Base-by-base conservation (phyloP, 2,797 vertebrate species). In the Hapalemur alaotrensis region DNA sequence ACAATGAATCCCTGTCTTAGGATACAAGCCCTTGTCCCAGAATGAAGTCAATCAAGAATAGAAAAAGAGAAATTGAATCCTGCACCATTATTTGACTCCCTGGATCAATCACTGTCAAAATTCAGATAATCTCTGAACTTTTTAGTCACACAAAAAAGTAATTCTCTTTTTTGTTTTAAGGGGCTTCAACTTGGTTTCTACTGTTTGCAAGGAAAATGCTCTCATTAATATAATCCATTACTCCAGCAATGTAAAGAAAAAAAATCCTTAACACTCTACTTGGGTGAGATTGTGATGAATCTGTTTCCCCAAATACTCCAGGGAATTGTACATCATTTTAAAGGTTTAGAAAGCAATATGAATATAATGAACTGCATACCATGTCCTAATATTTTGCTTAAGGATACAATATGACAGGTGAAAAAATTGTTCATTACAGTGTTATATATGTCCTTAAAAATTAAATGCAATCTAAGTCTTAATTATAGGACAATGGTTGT, bases 321-420 rank as follows among this genome's bases (percentile, higher is more conserved):
- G 65, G 72, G 67, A 3, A 52, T 65, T 85, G 8, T 88, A 75
- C 59, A 76, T 89, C n/a, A 76, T 81, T 91, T 78, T 57, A 89
- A 78, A 52, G 25, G 0, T 85, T 89, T 93, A 48, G 35, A 93
- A 80, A 96, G n/a, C 25, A 91, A 78, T 83, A 52, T 61, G 35
- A 54, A 70, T 57, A 54, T 63, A 76, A 91, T 70, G 46, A 84
- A 50, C 38, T 67, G 57, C 18, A 76, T 76, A 46, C 12, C 30
- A 82, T 43, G 18, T 61, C n/a, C 41, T 50, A 78, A 52, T 85
- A 67, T 96, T 88, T 91, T 88, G 63, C 57, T 90, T 50, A 81
- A 89, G 38, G 18, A 48, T 70, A 59, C 18, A 89, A 20, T 76
- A 15, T 41, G 32, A 41, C 32, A 80, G 63, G 30, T 52, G 20